Base-by-base conservation (phyloP, 1,140 invertebrate species). In the Anthonomus grandis region DNA sequence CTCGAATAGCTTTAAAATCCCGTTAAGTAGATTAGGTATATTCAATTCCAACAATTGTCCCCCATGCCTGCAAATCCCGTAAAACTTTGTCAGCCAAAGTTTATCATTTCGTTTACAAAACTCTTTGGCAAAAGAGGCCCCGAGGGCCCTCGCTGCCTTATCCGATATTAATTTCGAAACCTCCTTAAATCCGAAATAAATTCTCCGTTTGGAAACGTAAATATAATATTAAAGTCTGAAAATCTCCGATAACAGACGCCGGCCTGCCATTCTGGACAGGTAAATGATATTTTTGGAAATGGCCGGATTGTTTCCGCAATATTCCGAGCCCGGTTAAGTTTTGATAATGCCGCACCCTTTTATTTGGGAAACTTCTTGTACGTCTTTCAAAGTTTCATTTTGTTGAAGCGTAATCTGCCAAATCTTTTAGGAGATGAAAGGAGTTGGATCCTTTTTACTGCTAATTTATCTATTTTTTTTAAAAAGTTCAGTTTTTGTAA, bases 91-190 rank as follows among this genome's bases (percentile, higher is more conserved):
- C n/a, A n/a, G n/a, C n/a, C n/a, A n/a, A n/a, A n/a, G n/a, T n/a
- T n/a, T n/a, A n/a, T n/a, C n/a, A n/a, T n/a, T n/a, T n/a, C n/a
- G n/a, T n/a, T n/a, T n/a, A n/a, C n/a, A n/a, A n/a, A n/a, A n/a
- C n/a, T n/a, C n/a, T n/a, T n/a, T n/a, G n/a, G n/a, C n/a, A n/a
- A n/a, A n/a, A n/a, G n/a, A n/a, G n/a, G n/a, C n/a, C n/a, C n/a
- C n/a, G n/a, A n/a, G n/a, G n/a, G n/a, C n/a, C 36, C 12, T 38
- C n/a, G n/a, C 17, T 5, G 4, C n/a, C 4, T 4, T 5, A 38
- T 38, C 21, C n/a, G n/a, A 37, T 45, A 58, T 58, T 58, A 58
- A 58, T 58, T 52, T 58, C 27, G 22, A 41, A 58, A 58, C 52
- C 48, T 58, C 37, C 48, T 52, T 58, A 58, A 58, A 58, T 58